phyloP scores from a whole-genome alignment of 2,888 invertebrate genomes.

The Chrysolina americana region DNA sequence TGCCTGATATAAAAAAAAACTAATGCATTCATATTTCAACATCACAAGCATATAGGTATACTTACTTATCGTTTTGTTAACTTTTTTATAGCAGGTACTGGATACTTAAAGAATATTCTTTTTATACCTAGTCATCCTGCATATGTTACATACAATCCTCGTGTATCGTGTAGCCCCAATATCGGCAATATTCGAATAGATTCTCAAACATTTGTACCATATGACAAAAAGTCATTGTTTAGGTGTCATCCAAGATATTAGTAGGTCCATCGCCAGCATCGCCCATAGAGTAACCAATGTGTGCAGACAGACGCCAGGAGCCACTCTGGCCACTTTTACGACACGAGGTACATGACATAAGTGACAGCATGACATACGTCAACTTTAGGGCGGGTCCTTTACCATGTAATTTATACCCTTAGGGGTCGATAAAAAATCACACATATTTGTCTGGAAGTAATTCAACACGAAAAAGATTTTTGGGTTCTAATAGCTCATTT shows the following conservation, averaged over 20 bases:
- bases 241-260: conserved; percentile 41
- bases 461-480: conserved; percentile 36
- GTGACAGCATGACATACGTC: conserved; percentile 51
- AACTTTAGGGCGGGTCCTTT: conserved; percentile 44
- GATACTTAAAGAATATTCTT: too few relatives aligned
- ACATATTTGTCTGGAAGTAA: conserved; percentile 40
- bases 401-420: conserved; percentile 45
- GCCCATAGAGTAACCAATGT: conserved; percentile 36
- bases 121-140: too few relatives aligned
- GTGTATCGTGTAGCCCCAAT: too few relatives aligned
- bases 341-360: conserved; percentile 49
- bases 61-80: too few relatives aligned
- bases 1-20: too few relatives aligned
- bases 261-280: conserved; percentile 36
- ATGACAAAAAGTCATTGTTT: conserved; percentile 41
- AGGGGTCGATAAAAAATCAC: conserved; percentile 38
- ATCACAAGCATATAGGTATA: too few relatives aligned
- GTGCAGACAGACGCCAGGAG: conserved; percentile 57
- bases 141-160: too few relatives aligned
- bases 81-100: too few relatives aligned
- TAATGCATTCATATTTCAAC: too few relatives aligned
- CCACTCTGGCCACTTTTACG: conserved; percentile 42
- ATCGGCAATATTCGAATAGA: background rate
- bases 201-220: conserved; percentile 26
- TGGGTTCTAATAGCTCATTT: conserved; percentile 33